Evolutionary conservation across 1,140 invertebrate genomes (phyloP), one percentile per base, ranked within the genome.

Genomic region (Penaeus indicus): DNA sequence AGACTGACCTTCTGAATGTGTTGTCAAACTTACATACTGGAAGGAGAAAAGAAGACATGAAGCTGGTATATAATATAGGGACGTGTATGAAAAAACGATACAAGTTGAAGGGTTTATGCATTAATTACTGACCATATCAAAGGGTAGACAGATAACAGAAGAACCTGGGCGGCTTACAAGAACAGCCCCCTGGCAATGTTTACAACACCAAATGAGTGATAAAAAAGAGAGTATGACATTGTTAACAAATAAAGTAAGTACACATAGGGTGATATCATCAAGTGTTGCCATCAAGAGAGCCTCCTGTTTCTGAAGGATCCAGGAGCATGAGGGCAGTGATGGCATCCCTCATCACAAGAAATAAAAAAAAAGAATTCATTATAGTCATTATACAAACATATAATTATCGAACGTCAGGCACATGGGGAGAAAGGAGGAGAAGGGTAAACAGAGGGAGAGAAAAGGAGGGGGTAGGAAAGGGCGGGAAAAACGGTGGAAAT

Each of bases 11-110:
- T 89, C 61, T 27, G 61, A 89, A 89, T 85, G 88, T 79, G 63
- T 75, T 80, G 83, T 78, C 88, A 89, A 85, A 89, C 88, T 89
- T 89, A 89, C 88, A 89, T 89, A 89, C 88, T 89, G 88, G 72
- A 89, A 89, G 83, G 88, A 89, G 83, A 89, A 84, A 89, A 89
- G 86, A 88, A 75, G 60, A 88, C 79, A 88, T 88, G 80, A 83
- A 83, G 78, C 42, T 47, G 86, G 80, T 82, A 82, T 88, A 81
- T 83, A 72, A 86, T 77, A 84, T 77, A 84, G 84, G 84, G 47
- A 78, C 83, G n/a, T 85, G 67, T n/a, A 75, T 85, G 54, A 47
- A 85, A 75, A 42, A 25, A 75, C 54, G 38, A 42, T 42, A 42
- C 54, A 54, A 77, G 67, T 77, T 85, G 78, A 85, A 75, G 32